Evolutionary conservation across 2,113 vertebrate genomes (phyloP), one percentile per base, ranked within the genome.

Genomic region (Noctilio leporinus): DNA sequence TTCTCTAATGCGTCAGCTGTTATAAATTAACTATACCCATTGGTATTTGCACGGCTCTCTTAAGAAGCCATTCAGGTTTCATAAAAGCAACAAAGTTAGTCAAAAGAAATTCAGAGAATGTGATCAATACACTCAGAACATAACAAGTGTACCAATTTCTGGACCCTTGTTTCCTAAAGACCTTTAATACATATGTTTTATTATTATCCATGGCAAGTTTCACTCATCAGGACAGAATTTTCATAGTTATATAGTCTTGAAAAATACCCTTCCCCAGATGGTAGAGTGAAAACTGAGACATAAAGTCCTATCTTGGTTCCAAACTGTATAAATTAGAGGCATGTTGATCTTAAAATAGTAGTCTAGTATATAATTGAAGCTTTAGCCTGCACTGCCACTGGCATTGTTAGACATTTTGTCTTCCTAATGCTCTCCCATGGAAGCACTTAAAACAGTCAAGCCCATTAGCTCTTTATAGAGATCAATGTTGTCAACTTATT

Each of bases 261-360:
- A 62, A 84, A 90, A 87, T 33, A 83, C 57, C 35, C 33, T 92
- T 86, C 14, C 81, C 85, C 47, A 82, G 62, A 70, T 47, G 57
- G 33, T 65, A 59, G n/a, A 85, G 43, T 76, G 51, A 94, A 93
- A 70, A 45, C 78, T 43, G 78, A 62, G 55, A 73, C 15, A 26
- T 51, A 82, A 81, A 80, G 87, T 40, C 35, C 38, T 77, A 65
- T 38, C 14, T 73, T 75, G 81, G 57, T 75, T 93, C 76, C 40
- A 94, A 87, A 70, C n/a, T 59, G 70, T 73, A 96, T 93, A 96
- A 82, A 92, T 97, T 92, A 96, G 93, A 95, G 80, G 62, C 95
- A 95, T 96, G 96, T 90, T 92, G 92, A 97, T 91, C 67, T 83
- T 43, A 96, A 97, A 92, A 92, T 80, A 85, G 76, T 67, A 51